Conservation (phyloP, 92 coral and sea anemone genomes). For the Actinostola sp. region DNA sequence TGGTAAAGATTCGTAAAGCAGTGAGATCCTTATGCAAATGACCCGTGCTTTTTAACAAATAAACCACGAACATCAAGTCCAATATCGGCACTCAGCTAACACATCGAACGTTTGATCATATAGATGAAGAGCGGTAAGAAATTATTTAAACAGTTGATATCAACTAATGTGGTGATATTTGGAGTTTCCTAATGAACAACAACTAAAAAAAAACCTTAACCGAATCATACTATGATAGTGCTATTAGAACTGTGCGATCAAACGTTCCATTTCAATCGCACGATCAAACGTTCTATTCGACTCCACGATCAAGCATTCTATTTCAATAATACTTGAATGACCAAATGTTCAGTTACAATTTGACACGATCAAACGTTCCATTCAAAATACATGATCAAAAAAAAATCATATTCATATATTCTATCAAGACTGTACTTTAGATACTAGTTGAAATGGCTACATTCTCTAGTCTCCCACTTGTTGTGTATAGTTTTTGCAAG, state of each 20-base stretch:
- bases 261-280: not conserved
- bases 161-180: constrained; percentile 5
- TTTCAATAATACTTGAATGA: not conserved
- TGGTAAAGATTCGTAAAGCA: constrained; percentile 13
- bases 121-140: not conserved
- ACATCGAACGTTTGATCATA: not conserved
- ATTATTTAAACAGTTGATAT: constrained; percentile 11
- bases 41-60: constrained; percentile 17
- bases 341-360: too few relatives aligned
- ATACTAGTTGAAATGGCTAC: too few relatives aligned
- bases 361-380: constrained; percentile 9
- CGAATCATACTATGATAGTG: not conserved
- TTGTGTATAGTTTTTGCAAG: too few relatives aligned
- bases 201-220: not conserved
- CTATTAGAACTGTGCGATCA: constrained; percentile 13
- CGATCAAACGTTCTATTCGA: constrained; percentile 10
- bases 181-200: not conserved
- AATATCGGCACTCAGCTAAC: not conserved
- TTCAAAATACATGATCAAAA: not conserved
- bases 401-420: too few relatives aligned
- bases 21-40: constrained; percentile 27
- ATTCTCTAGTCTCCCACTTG: too few relatives aligned
- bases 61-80: not conserved
- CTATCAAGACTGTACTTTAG: not conserved
- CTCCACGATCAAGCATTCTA: constrained; percentile 1